These are phyloP conservation scores for Trissonchulus latispiculum DNA, from an alignment of 2,888 invertebrate genomes.

Conservation along the genomic window DNA sequence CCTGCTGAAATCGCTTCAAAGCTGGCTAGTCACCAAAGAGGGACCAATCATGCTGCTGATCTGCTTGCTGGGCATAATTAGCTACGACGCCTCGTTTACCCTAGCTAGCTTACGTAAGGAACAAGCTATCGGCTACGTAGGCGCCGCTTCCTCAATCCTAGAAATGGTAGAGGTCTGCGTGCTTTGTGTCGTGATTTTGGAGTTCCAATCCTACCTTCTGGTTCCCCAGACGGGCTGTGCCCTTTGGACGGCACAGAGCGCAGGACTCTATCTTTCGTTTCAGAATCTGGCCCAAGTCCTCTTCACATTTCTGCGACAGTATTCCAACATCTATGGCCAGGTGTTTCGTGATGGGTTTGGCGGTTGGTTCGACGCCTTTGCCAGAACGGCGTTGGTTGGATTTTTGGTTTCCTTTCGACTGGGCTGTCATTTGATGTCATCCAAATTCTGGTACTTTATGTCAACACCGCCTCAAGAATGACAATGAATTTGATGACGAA, in stretches of 20 bases:
- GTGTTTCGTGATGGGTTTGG: background rate
- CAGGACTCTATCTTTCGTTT: background rate
- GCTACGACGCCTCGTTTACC: background rate
- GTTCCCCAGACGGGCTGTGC: background rate
- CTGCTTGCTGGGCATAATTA: background rate
- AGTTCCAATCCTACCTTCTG: background rate
- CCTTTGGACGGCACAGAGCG: background rate
- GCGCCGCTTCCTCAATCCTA: background rate
- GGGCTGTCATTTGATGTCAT: background rate
- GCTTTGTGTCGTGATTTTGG: background rate
- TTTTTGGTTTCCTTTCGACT: background rate
- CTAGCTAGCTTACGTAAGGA: background rate
- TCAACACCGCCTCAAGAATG: no score
- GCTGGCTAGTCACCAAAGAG: background rate
- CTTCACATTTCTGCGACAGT: background rate
- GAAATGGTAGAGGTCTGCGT: background rate
- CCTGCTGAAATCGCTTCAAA: background rate
- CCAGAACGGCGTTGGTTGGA: background rate
- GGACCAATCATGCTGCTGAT: background rate
- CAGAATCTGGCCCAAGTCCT: background rate
- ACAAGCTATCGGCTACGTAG: background rate
- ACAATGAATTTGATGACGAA: no score
- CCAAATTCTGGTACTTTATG: background rate
- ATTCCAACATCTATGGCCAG: background rate
- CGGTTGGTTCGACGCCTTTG: background rate